Evolutionary conservation across 2,888 invertebrate genomes (phyloP).

Genomic region (Cryptus viduatorius): DNA sequence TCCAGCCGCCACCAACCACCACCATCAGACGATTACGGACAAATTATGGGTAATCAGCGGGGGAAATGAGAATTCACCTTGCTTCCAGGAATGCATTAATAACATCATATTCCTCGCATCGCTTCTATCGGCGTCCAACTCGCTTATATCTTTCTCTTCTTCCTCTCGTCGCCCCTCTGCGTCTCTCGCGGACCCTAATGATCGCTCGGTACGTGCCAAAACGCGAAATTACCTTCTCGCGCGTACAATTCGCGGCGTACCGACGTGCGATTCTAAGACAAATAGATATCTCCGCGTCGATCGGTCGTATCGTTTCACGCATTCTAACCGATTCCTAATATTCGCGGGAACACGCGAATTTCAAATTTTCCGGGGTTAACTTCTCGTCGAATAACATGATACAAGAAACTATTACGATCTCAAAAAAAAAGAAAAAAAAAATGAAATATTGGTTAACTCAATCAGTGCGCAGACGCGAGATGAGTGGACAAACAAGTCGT

Average conservation of each 20-base stretch:
- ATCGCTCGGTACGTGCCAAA: conserved; percentile 80
- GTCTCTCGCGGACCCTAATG: conserved; percentile 73
- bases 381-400: background rate
- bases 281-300: conserved; percentile 51
- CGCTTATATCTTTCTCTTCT: conserved; percentile 32
- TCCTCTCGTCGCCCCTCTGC: conserved; percentile 36
- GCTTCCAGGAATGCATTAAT: conserved; percentile 81
- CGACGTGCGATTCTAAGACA: conserved; percentile 53
- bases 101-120: conserved; percentile 75
- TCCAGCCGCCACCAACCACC: conserved; percentile 54
- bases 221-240: conserved; percentile 72
- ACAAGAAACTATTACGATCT: background rate
- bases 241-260: conserved; percentile 37
- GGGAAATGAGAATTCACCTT: conserved; percentile 76
- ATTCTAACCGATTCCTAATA: conserved; percentile 36
- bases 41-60: conserved; percentile 80
- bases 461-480: background rate
- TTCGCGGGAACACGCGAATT: conserved; percentile 52
- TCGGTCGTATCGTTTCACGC: conserved; percentile 50
- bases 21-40: conserved; percentile 74
- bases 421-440: background rate
- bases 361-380: conserved; percentile 17
- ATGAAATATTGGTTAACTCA: background rate
- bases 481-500: background rate
- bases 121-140: conserved; percentile 65